A percentile compares a stretch with the other conserved stretches of the same genome.
Evolutionary conservation across 2,113 vertebrate genomes (phyloP).

Genomic region (Callocephalon fimbriatum): DNA sequence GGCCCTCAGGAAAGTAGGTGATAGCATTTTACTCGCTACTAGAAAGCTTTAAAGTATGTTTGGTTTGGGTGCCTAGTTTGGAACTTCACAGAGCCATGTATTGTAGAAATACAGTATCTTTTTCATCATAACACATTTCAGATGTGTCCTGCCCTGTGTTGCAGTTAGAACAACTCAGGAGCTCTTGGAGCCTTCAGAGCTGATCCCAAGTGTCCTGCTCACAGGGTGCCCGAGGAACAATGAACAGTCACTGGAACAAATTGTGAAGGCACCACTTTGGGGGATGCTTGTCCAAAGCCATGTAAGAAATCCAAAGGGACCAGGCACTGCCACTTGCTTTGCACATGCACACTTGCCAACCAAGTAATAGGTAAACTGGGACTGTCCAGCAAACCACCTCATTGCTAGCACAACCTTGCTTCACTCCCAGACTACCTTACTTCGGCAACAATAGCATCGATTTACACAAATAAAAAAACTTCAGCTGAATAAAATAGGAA

Average conservation of each 20-base stretch:
- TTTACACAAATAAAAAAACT: neutral
- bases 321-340: neutral
- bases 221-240: rapidly evolving
- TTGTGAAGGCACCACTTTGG: neutral
- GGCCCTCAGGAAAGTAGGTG: neutral
- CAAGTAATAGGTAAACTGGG: neutral
- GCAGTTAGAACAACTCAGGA: neutral
- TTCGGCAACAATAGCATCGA: neutral
- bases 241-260: neutral
- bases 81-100: neutral
- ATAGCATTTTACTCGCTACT: neutral
- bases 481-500: neutral
- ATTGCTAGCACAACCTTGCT: neutral
- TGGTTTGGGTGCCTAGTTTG: neutral
- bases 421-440: neutral
- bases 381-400: rapidly evolving
- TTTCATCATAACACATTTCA: neutral
- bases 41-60: neutral
- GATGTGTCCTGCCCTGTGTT: neutral
- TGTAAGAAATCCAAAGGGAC: neutral
- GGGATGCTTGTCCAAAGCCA: neutral
- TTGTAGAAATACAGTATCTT: neutral
- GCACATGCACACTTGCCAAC: rapidly evolving
- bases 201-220: neutral
- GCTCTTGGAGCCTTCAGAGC: neutral